Evolutionary conservation across 2,797 vertebrate species (phyloP), one percentile per base, ranked within the genome.

Genomic region (Thripadectes ignobilis): DNA sequence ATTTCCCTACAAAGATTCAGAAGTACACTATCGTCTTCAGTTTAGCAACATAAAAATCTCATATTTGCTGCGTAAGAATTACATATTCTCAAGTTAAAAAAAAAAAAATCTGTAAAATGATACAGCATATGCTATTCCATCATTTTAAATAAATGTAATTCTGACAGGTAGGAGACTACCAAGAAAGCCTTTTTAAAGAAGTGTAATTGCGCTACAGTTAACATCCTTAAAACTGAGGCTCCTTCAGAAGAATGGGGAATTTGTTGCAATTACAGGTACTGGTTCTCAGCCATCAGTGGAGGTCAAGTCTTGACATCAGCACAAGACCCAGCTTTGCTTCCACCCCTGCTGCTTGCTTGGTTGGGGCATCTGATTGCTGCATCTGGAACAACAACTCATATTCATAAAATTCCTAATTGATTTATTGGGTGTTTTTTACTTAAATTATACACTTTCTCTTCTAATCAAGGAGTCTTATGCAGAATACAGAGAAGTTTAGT

Each of bases 11-110:
- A 66, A 68, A 19, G 63, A 10, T 78, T 74, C 26, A 68, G 41
- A 51, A 26, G 7, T 55, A 49, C 2, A 0, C 51, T 6, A 0
- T 73, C 5, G 14, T 74, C 12, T 69, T 49, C 12, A 66, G 10
- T 85, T 89, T 39, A 52, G 26, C 27, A 30, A 22, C 6, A 34
- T 48, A 69, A 79, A 81, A 51, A 43, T 43, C 10, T 78, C 1
- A 0, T 52, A 52, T 57, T 91, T 85, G 57, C 75, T 65, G 26
- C 22, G 12, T 45, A 12, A 73, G 49, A 65, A 74, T 74, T 57
- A 15, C 5, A 3, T 91, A 36, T 55, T 71, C 3, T 29, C 20
- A 71, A 32, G 58, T 54, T 39, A 39, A 58, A 58, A 88, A n/a
- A n/a, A 39, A 58, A 58, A 89, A 52, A 4, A 36, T 43, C 46